A percentile compares a stretch with the other conserved stretches of the same genome.
Evolutionary conservation across 1,140 invertebrate genomes (phyloP).

Genomic region (Euura saliciscinereae): DNA sequence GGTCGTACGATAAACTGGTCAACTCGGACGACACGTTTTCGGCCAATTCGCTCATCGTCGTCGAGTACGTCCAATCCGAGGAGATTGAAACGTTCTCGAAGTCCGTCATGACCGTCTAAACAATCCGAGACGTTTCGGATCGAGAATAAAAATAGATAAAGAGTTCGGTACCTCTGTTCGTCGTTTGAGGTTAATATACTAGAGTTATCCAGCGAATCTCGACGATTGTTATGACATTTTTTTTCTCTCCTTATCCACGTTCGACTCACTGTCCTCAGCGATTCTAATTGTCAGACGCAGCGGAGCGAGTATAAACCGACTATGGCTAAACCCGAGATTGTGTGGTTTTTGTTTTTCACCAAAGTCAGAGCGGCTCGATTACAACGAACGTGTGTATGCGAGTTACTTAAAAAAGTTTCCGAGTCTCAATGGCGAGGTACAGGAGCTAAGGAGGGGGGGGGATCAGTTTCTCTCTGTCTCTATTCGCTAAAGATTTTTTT

Average conservation of each 20-base stretch:
- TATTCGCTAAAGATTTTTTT: no score
- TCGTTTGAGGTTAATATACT: constrained; percentile 3
- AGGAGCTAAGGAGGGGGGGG: background rate
- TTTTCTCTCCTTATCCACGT: no score
- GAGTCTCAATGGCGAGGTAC: background rate
- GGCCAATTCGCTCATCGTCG: background rate
- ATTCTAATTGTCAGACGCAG: background rate
- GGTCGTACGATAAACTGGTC: background rate
- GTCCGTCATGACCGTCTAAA: background rate
- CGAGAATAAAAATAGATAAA: background rate
- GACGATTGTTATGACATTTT: background rate
- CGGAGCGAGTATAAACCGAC: background rate
- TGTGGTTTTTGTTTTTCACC: background rate
- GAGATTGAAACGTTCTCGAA: background rate
- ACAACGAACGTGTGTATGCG: background rate
- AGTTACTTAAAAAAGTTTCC: background rate
- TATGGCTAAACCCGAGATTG: background rate
- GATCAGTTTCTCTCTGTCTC: no score
- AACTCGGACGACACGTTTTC: background rate
- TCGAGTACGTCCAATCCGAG: background rate
- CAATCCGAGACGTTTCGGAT: background rate
- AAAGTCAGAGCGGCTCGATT: background rate
- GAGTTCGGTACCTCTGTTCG: background rate
- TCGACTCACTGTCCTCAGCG: no score
- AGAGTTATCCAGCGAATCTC: background rate